phyloP scores from a whole-genome alignment of 2,888 invertebrate species.

The Graphium colonna region DNA sequence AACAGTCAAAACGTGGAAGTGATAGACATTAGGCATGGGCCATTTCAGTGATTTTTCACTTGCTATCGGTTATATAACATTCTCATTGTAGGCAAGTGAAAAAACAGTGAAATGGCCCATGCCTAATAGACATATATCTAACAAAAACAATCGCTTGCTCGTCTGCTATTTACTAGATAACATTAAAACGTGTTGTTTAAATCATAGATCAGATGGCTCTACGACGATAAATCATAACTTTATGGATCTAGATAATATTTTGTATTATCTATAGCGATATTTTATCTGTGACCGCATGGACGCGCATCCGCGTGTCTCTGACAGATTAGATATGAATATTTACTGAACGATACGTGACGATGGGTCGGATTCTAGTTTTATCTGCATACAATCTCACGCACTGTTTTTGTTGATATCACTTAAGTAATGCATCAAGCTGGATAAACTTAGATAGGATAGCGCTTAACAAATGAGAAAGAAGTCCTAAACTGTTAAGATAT shows the following conservation, averaged over 20 bases:
- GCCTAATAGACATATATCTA: too few species aligned
- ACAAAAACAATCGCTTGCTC: too few species aligned
- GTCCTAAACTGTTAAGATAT: too few species aligned
- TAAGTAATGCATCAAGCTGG: background rate
- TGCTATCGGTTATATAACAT: too few species aligned
- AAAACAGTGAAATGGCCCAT: too few species aligned
- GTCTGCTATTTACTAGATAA: background rate
- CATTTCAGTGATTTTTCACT: too few species aligned
- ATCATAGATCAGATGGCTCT: background rate
- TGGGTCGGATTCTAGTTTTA: background rate
- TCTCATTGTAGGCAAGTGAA: too few species aligned
- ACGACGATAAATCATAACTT: background rate
- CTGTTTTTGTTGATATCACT: background rate
- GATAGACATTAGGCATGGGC: too few species aligned
- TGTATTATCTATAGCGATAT: conserved; percentile 3
- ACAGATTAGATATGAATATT: conserved; percentile 15
- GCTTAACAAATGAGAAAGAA: background rate
- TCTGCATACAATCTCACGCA: background rate
- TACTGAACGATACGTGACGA: conserved; percentile 11
- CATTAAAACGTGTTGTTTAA: background rate
- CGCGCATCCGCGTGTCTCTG: conserved; percentile 9
- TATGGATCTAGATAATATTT: background rate
- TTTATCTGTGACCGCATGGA: conserved; percentile 2
- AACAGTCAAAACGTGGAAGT: too few species aligned
- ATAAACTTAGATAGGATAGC: background rate